Base-by-base conservation (phyloP, 2,797 vertebrate genomes). In the Artibeus lituratus region DNA sequence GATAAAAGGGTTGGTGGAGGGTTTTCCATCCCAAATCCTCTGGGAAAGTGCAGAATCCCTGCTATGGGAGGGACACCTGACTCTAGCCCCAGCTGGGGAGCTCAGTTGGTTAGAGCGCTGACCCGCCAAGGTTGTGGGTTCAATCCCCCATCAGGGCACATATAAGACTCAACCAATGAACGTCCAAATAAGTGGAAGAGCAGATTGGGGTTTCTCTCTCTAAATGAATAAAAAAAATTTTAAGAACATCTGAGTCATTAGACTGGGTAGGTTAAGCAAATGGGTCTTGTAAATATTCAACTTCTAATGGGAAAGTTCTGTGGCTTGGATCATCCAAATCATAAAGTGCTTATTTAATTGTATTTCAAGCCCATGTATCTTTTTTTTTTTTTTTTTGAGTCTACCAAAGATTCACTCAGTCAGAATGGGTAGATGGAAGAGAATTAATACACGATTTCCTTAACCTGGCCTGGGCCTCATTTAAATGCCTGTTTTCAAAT, bases 401-500 rank as follows among this genome's bases (percentile, higher is more conserved):
- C 24, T 87, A 62, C 87, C 35, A n/a, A 96, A 89, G 55, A 89
- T 39, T 94, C 53, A n/a, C 1, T 94, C 42, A 24, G 42, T 80
- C 26, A 22, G 87, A 80, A 86, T 24, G 22, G 26, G 18, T 67
- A 59, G 73, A 39, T 59, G 21, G 29, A 62, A 91, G 24, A 15
- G 24, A 32, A 59, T 44, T 92, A 67, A 91, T 55, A 87, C 39
- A 49, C 14, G 6, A 73, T 74, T 87, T 82, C 16, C 39, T 72
- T 76, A 82, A 72, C 16, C 42, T 51, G 77, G 76, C 24, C 70
- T 3, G 10, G 42, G n/a, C 78, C 39, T 89, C 83, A 84, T 57
- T 87, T 65, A 42, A 92, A 95, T 22, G 35, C 21, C 69, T 87
- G 44, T 94, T 96, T 95, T 92, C 87, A 86, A 77, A 88, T 1